Conservation (phyloP, 2,888 invertebrate genomes). For the Choristoneura rosaceana region DNA sequence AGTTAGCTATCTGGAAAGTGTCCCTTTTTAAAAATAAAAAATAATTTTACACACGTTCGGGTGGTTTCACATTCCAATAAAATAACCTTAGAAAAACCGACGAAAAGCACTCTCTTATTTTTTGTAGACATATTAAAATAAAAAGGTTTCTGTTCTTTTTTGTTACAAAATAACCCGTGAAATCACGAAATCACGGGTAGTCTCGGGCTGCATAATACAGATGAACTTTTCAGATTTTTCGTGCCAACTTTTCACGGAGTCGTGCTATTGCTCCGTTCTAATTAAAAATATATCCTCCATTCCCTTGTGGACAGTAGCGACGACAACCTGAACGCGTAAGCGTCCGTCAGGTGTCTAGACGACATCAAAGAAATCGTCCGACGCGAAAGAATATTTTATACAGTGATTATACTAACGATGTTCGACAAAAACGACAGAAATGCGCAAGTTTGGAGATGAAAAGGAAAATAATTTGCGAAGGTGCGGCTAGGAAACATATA, state of each 20-base stretch:
- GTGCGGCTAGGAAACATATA: background rate
- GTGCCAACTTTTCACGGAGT: conserved; percentile 14
- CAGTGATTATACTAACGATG: conserved; percentile 29
- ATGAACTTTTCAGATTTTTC: background rate
- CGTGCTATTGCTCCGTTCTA: conserved; percentile 21
- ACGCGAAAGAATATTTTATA: conserved; percentile 24
- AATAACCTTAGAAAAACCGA: no score
- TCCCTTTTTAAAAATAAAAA: no score
- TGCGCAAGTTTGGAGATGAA: background rate
- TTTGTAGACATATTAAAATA: background rate
- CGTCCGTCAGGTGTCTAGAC: conserved; percentile 37
- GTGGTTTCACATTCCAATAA: no score
- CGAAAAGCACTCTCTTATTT: no score
- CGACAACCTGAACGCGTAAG: conserved; percentile 31
- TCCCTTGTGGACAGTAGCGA: conserved; percentile 20
- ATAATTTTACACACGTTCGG: no score
- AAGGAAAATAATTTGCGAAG: background rate
- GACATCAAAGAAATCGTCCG: conserved; percentile 29
- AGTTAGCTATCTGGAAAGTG: no score
- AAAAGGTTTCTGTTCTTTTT: background rate
- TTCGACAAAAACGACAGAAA: conserved; percentile 5
- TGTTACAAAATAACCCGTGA: background rate
- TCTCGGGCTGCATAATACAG: background rate
- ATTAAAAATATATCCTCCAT: conserved; percentile 27
- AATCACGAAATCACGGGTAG: background rate